Base-by-base conservation (phyloP, 2,113 vertebrate species). In the Azemiops feae region DNA sequence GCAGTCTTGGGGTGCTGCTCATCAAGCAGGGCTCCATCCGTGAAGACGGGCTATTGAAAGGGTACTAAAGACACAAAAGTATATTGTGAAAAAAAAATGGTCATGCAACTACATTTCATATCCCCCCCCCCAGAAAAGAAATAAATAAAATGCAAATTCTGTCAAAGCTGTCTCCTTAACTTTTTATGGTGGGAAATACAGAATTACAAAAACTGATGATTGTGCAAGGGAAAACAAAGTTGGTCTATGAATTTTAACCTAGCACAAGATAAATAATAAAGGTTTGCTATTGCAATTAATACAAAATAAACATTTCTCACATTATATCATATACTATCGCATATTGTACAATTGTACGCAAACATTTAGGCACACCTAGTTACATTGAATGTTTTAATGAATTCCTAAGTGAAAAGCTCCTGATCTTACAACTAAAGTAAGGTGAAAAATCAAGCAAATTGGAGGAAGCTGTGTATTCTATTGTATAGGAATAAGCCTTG, bases 21-120 rank as follows among this genome's bases (percentile, higher is more conserved):
- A 99, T 99, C 97, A 99, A 96, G 95, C 99, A 99, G 0, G 99
- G 99, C 94, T 99, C 99, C 99, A 99, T 99, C 95, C 99, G 98
- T 91, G 99, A 98, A 96, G 99, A 98, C 93, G 98, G 98, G 95
- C 98, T 98, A 93, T 98, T 99, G 95, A 99, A 98, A 57, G 99
- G 98, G 96, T 99, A 99, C 99, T 99, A 97, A 69, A 55, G 92
- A 95, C 90, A 96, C 85, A 91, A 30, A 97, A 97, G 1, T 2
- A 90, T n/a, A 96, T 90, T 88, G 74, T 4, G 92, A 95, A 85
- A 95, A 53, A 45, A 95, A 89, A 69, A 95, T 0, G 52, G 92
- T 86, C 12, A 91, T 7, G 23, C 20, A 57, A 7, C 45, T 39
- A 1, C 0, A 27, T 88, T 1, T 8, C 89, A 91, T 30, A 91